These are phyloP conservation scores for Aricia artaxerxes DNA, from an alignment of 2,888 invertebrate genomes.

Conservation along the genomic window DNA sequence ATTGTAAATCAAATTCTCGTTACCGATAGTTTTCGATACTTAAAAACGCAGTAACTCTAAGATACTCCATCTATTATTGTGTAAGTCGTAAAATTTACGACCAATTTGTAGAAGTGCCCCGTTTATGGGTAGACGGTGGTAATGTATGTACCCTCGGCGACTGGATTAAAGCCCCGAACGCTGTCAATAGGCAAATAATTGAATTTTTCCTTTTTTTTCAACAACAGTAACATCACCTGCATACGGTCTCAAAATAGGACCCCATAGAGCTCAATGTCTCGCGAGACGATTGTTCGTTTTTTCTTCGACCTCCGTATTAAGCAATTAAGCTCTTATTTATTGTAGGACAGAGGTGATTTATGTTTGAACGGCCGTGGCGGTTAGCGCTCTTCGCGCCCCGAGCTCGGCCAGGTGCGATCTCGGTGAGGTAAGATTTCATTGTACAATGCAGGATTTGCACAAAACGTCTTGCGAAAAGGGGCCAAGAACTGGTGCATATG, in stretches of 20 bases:
- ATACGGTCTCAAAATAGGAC: constrained; percentile 55
- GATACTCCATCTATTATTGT: constrained; percentile 5
- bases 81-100: constrained; percentile 59
- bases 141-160: constrained; percentile 45
- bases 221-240: constrained; percentile 73
- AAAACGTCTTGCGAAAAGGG: constrained; percentile 68
- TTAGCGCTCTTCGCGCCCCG: constrained; percentile 49
- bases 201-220: constrained; percentile 60
- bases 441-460: constrained; percentile 77
- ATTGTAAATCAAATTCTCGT: constrained; percentile 1
- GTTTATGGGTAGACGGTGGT: constrained; percentile 22
- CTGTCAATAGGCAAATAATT: constrained; percentile 73
- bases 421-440: constrained; percentile 64
- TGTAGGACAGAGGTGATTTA: constrained; percentile 64
- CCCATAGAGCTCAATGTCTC: constrained; percentile 72
- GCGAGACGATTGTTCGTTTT: constrained; percentile 59
- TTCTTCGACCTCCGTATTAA: constrained; percentile 54
- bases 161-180: constrained; percentile 61
- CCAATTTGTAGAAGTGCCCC: constrained; percentile 70
- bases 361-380: constrained; percentile 48
- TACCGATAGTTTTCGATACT: constrained; percentile 16
- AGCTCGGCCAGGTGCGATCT: constrained; percentile 69
- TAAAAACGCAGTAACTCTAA: background rate
- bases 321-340: constrained; percentile 71
- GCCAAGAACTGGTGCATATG: constrained; percentile 59